phyloP scores from a whole-genome alignment of 1,140 invertebrate species.

The Drosophila nannoptera region DNA sequence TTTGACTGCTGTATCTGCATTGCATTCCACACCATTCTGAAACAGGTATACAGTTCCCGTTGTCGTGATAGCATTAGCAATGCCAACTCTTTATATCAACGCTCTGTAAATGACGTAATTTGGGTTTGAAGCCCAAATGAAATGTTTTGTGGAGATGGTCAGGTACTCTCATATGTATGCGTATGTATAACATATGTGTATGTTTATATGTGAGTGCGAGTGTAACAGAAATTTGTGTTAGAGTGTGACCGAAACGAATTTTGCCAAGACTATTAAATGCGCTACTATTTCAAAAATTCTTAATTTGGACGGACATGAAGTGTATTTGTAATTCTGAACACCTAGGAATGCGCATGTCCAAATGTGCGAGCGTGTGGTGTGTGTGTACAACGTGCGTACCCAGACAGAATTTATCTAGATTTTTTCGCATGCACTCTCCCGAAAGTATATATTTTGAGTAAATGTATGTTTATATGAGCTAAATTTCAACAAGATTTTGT shows the following conservation, averaged over 20 bases:
- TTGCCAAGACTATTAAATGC: neutral
- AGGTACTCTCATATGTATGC: neutral
- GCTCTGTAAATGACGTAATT: conserved; percentile 34
- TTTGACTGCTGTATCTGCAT: neutral
- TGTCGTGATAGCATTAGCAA: no score
- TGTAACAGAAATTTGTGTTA: neutral
- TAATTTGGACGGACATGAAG: conserved; percentile 5
- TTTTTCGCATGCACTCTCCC: no score
- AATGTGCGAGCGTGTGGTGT: neutral
- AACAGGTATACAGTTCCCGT: no score
- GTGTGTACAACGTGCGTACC: neutral
- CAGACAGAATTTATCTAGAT: no score
- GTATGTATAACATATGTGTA: neutral
- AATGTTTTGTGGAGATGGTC: conserved; percentile 4
- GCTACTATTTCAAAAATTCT: neutral
- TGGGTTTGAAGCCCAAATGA: neutral
- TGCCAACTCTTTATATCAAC: neutral
- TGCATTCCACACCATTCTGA: neutral
- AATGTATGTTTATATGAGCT: no score
- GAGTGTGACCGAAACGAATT: conserved; percentile 1
- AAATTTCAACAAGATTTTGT: no score
- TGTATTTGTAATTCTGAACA: conserved; percentile 13
- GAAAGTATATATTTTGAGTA: no score
- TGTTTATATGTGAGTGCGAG: neutral
- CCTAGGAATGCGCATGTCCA: conserved; percentile 14